A percentile compares a stretch with the other conserved stretches of the same genome.
Conservation (phyloP, 2,888 invertebrate species). For the Holacanthella duospinosa region DNA sequence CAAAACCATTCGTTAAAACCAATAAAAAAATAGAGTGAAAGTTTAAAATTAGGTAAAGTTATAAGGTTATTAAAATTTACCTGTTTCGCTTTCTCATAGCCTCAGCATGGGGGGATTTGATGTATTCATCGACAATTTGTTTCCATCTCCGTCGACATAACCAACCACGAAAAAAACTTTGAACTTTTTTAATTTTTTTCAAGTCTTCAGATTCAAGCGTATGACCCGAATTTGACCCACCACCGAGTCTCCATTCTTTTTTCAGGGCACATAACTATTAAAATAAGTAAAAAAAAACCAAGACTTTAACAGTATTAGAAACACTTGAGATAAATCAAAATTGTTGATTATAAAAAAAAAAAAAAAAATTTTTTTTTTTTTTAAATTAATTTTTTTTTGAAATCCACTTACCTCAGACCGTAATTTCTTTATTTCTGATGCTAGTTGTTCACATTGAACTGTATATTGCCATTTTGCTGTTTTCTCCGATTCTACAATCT, state of each 20-base stretch:
- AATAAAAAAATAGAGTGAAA: too few species aligned
- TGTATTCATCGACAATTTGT: conserved; percentile 87
- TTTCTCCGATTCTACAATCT: conserved; percentile 81
- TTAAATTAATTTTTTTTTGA: neutral
- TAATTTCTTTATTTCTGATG: conserved; percentile 75
- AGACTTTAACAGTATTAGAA: too few species aligned
- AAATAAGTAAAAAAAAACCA: conserved; percentile 1
- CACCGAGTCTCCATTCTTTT: conserved; percentile 60
- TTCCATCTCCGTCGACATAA: conserved; percentile 83
- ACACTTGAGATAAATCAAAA: neutral
- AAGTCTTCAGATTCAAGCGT: conserved; percentile 60
- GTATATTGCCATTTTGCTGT: conserved; percentile 89
- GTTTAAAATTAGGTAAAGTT: too few species aligned
- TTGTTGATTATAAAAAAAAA: neutral
- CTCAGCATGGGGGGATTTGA: conserved; percentile 85
- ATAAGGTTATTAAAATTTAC: conserved; percentile 43
- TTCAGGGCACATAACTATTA: conserved; percentile 65
- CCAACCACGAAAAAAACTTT: conserved; percentile 91
- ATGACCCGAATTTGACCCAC: conserved; percentile 35
- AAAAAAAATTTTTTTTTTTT: neutral
- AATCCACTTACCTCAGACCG: conserved; percentile 60
- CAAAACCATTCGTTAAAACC: too few species aligned
- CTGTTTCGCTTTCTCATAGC: conserved; percentile 86
- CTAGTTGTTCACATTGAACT: conserved; percentile 82
- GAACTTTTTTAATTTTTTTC: conserved; percentile 68